Evolutionary conservation across 2,888 invertebrate genomes (phyloP).

Genomic region (Tipula lateralis): DNA sequence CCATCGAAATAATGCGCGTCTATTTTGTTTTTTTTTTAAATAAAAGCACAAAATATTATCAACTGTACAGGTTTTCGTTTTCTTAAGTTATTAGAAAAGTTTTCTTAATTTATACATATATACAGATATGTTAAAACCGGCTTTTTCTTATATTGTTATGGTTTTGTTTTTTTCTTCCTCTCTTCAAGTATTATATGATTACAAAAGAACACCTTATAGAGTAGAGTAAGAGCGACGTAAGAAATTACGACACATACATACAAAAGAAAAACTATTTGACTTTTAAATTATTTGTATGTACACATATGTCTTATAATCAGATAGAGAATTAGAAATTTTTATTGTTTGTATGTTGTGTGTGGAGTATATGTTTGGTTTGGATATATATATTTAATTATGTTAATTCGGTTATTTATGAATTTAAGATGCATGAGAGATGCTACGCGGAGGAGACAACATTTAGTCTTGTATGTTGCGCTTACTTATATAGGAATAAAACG

Average conservation of each 20-base stretch:
- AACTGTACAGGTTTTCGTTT: conserved; percentile 19
- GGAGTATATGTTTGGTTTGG: background rate
- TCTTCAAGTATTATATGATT: conserved; percentile 12
- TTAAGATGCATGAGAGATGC: background rate
- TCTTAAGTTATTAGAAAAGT: background rate
- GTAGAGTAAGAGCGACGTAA: conserved; percentile 8
- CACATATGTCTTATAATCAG: background rate
- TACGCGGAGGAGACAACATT: background rate
- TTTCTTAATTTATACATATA: background rate
- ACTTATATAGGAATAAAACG: background rate
- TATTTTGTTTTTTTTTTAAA: too few relatives aligned
- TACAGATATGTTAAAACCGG: background rate
- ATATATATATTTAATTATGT: background rate
- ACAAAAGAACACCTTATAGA: conserved; percentile 19
- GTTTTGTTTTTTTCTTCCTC: background rate
- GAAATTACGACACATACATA: background rate
- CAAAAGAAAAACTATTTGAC: background rate
- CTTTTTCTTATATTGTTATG: conserved; percentile 4
- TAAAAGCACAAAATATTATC: background rate
- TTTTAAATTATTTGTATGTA: conserved; percentile 4
- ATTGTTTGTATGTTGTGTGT: background rate
- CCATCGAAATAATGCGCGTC: background rate
- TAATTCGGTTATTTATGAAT: background rate
- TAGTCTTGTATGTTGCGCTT: background rate
- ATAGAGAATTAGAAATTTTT: conserved; percentile 9